These are phyloP conservation scores for Austrolebias charrua DNA, from an alignment of 2,797 vertebrate genomes.

Conservation along the genomic window DNA sequence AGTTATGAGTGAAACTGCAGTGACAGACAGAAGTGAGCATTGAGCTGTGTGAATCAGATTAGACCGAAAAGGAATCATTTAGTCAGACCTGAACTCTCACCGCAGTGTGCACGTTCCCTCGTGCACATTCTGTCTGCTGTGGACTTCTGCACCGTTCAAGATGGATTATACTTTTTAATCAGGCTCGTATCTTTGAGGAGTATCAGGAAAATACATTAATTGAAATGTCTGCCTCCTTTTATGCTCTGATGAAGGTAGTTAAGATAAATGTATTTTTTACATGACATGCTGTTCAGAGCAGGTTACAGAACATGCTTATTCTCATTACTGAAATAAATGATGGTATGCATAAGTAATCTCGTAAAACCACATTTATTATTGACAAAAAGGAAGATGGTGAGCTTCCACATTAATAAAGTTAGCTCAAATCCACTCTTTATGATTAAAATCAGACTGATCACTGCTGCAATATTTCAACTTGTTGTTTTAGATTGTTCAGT, in stretches of 20 bases:
- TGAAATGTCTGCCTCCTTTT: conserved; percentile 69
- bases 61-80: conserved; percentile 68
- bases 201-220: conserved; percentile 71
- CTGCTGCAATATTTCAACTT: not conserved
- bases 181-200: conserved; percentile 64
- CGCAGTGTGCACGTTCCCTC: conserved; percentile 24
- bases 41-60: conserved; percentile 71
- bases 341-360: conserved; percentile 42
- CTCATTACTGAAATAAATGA: conserved; percentile 29
- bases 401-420: conserved; percentile 22
- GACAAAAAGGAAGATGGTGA: conserved; percentile 33
- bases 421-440: conserved; percentile 20
- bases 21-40: conserved; percentile 51
- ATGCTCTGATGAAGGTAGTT: conserved; percentile 65
- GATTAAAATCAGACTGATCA: conserved; percentile 10
- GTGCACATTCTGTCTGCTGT: conserved; percentile 52
- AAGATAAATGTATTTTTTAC: conserved; percentile 51
- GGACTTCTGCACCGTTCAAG: conserved; percentile 68
- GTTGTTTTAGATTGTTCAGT: not conserved
- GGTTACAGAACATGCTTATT: conserved; percentile 36
- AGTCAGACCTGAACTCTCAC: conserved; percentile 38
- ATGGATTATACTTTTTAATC: conserved; percentile 73
- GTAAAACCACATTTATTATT: conserved; percentile 30
- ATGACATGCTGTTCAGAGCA: conserved; percentile 30
- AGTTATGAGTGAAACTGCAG: conserved; percentile 69